Percentiles rank a stretch among this genome's conserved stretches.
Conservation (phyloP, 2,113 vertebrate species). For the Eira barbara region DNA sequence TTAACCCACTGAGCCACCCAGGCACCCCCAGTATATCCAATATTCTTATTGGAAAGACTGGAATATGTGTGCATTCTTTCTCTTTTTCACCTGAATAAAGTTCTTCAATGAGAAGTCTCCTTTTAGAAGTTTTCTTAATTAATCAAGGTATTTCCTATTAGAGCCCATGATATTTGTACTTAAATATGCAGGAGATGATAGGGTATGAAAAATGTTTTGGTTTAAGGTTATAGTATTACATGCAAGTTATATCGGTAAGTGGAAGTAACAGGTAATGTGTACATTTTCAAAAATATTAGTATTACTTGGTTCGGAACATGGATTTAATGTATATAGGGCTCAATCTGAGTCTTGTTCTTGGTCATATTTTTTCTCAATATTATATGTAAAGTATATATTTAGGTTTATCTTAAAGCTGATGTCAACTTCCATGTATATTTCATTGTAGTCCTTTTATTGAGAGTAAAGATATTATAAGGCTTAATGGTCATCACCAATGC, state of each 20-base stretch:
- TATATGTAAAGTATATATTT: not conserved
- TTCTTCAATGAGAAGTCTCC: not conserved
- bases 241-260: not conserved
- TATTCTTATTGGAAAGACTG: not conserved
- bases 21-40: no score
- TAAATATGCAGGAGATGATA: not conserved
- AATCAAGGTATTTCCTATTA: not conserved
- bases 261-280: not conserved
- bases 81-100: slow-evolving; percentile 14
- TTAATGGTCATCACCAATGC: not conserved
- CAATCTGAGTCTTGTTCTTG: slow-evolving; percentile 23
- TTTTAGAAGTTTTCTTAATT: not conserved
- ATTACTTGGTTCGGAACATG: not conserved
- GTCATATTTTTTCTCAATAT: slow-evolving; percentile 12
- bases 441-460: not conserved
- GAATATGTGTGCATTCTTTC: not conserved
- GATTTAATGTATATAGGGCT: not conserved
- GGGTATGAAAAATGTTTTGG: not conserved
- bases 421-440: not conserved
- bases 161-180: not conserved
- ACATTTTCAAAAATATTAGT: not conserved
- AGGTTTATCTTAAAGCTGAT: not conserved
- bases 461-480: not conserved
- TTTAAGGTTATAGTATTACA: not conserved
- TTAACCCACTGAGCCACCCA: no score